Base-by-base conservation (phyloP, 2,797 vertebrate species). In the Macroramphosus scolopax region DNA sequence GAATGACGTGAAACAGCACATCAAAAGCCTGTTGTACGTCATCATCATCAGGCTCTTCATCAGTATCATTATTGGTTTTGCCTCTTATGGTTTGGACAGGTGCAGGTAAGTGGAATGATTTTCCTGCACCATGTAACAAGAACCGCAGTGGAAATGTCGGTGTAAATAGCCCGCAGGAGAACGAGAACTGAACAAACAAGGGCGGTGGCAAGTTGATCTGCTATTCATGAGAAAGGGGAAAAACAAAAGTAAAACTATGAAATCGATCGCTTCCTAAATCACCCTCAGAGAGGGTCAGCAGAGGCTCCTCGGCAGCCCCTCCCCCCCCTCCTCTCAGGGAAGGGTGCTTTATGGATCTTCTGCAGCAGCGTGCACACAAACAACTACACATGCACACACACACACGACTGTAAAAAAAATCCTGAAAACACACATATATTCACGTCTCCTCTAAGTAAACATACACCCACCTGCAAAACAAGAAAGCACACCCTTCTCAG, bases 251-350 rank as follows among this genome's bases (percentile, higher is more conserved):
- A 60, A 29, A 38, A 59, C 55, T 69, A 60, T 78, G 72, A 83
- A 83, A 88, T 86, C 75, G n/a, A 86, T 86, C 63, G 46, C 51
- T 79, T 79, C 69, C 75, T 76, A 78, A 84, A 84, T 81, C 78
- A 82, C 67, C 56, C 53, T 35, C 58, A 64, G 76, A n/a, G 53
- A 62, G 43, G 61, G 55, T 63, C 42, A 50, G 60, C 28, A 34
- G 44, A 62, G 56, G 46, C 61, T 73, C 48, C 51, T 5, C 41
- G 75, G 81, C 61, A 63, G 51, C n/a, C n/a, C n/a, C n/a, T n/a
- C n/a, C n/a, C n/a, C n/a, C 5, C 62, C 59, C 67, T 49, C 70
- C 72, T 66, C 36, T 64, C 43, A 28, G 50, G 36, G 56, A 53
- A 39, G 2, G n/a, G 34, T 26, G 43, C 28, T 64, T 35, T 60